A percentile compares a stretch with the other conserved stretches of the same genome.
These are phyloP conservation scores for Poeciliopsis retropinna DNA, from an alignment of 2,113 vertebrate genomes.

Conservation along the genomic window DNA sequence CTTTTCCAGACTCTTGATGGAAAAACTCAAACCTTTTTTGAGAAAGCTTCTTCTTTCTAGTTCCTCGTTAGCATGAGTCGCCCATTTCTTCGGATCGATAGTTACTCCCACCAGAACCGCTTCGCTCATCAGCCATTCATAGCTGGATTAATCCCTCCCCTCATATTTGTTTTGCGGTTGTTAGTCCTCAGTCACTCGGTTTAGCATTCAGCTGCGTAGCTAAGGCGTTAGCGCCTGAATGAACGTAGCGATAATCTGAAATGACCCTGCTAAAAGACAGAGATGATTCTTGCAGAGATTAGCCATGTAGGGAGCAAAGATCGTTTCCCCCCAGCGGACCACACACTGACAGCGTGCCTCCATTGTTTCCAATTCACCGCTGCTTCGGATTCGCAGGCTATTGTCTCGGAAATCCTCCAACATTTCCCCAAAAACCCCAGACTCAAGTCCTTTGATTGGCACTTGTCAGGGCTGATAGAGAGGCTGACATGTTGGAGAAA, in stretches of 20 bases:
- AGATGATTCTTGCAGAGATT: conserved; percentile 90
- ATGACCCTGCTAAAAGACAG: conserved; percentile 82
- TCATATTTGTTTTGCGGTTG: conserved; percentile 61
- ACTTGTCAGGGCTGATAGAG: conserved; percentile 93
- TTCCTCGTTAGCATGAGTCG: not conserved
- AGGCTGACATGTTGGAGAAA: conserved; percentile 85
- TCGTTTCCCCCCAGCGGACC: conserved; percentile 83
- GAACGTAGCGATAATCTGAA: conserved; percentile 90
- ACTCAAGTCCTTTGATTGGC: conserved; percentile 90
- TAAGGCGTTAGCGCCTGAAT: conserved; percentile 89
- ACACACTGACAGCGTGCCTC: conserved; percentile 92
- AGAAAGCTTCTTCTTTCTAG: too few relatives aligned
- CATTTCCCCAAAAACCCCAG: conserved; percentile 70
- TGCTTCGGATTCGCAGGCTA: conserved; percentile 62
- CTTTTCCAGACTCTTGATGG: too few relatives aligned
- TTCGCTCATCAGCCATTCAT: conserved; percentile 76
- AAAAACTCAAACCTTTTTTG: too few relatives aligned
- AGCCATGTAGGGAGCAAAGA: conserved; percentile 84
- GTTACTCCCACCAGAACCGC: conserved; percentile 42
- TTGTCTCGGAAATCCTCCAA: conserved; percentile 78
- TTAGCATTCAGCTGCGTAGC: conserved; percentile 88
- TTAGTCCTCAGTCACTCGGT: conserved; percentile 62
- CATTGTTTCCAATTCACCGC: conserved; percentile 83
- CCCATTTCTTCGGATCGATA: conserved; percentile 9
- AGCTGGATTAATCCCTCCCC: conserved; percentile 69